A percentile compares a stretch with the other conserved stretches of the same genome.
These are phyloP conservation scores for Lasioglossum leucozonium DNA, from an alignment of 2,888 invertebrate species.

Conservation along the genomic window DNA sequence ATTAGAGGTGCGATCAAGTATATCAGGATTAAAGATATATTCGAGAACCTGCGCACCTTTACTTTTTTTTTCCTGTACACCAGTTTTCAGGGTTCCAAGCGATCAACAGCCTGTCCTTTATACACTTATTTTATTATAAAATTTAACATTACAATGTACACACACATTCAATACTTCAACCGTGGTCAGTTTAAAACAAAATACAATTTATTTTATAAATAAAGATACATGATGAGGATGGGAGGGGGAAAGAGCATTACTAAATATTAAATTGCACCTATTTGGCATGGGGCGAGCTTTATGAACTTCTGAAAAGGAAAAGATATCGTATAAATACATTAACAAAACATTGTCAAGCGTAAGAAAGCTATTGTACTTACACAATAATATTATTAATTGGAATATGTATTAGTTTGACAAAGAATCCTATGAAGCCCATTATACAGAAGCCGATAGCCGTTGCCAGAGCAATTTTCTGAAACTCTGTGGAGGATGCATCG, in stretches of 20 bases:
- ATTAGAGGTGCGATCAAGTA: neutral
- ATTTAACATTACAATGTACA: conserved; percentile 71
- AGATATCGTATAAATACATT: neutral
- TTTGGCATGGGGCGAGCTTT: conserved; percentile 55
- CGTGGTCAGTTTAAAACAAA: conserved; percentile 71
- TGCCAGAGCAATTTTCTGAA: conserved; percentile 99
- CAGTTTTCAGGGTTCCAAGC: neutral
- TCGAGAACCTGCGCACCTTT: neutral
- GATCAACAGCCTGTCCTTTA: conserved; percentile 7
- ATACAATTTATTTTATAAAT: conserved; percentile 78
- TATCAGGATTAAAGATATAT: neutral
- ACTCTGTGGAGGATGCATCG: conserved; percentile 89
- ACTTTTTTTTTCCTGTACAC: no score
- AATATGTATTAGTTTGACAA: conserved; percentile 99
- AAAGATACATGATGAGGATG: conserved; percentile 56
- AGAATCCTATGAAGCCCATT: conserved; percentile 99
- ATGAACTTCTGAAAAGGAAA: conserved; percentile 79
- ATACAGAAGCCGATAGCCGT: conserved; percentile 99
- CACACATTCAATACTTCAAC: conserved; percentile 68
- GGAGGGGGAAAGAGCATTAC: conserved; percentile 70
- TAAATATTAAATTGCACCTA: conserved; percentile 71
- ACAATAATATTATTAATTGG: conserved; percentile 99
- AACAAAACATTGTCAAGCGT: conserved; percentile 71
- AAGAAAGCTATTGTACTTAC: conserved; percentile 87
- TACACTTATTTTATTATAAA: conserved; percentile 72